Base-by-base conservation (phyloP, 2,888 invertebrate species). In the Athalia cordata region DNA sequence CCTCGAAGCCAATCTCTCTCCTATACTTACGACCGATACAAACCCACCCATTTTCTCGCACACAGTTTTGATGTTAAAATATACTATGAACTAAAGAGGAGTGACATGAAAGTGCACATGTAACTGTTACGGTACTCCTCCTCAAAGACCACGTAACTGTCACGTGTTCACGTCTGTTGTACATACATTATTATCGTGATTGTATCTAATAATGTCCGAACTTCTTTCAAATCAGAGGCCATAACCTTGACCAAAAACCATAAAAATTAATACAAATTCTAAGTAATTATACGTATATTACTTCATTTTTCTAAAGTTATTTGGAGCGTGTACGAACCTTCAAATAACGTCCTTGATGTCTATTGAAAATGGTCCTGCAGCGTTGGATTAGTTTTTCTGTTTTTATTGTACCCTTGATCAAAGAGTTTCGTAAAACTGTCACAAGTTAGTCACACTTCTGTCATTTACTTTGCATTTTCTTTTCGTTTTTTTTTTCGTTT, bases 31-130 rank as follows among this genome's bases (percentile, higher is more conserved):
- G 52, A 11, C 11, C 52, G 52, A 29, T n/a, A 4, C 55, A 55
- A 3, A 8, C n/a, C 4, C 9, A n/a, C 55, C n/a, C 55, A 8
- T n/a, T 55, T n/a, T 11, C 3, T 3, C 55, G 55, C 8, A 55
- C 55, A 55, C 29, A 29, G 55, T 55, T 9, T 55, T 7, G 55
- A 55, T 55, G 55, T 55, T 11, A 55, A 7, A 55, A 9, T 55
- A 11, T 55, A 55, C 11, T 13, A 29, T 13, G 62, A 6, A 15
- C 29, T 62, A 13, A 13, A 13, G 62, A 13, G 70, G 70, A 72
- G 70, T 72, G 70, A 72, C 70, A 88, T 86, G 88, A 88, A 88
- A 88, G 88, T 88, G 87, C 84, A 87, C 85, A 88, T 88, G 88
- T 88, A 88, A 88, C 88, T 85, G 86, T 88, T 86, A 86, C 82